Base-by-base conservation (phyloP, 2,888 invertebrate species). In the Cabera pusaria region DNA sequence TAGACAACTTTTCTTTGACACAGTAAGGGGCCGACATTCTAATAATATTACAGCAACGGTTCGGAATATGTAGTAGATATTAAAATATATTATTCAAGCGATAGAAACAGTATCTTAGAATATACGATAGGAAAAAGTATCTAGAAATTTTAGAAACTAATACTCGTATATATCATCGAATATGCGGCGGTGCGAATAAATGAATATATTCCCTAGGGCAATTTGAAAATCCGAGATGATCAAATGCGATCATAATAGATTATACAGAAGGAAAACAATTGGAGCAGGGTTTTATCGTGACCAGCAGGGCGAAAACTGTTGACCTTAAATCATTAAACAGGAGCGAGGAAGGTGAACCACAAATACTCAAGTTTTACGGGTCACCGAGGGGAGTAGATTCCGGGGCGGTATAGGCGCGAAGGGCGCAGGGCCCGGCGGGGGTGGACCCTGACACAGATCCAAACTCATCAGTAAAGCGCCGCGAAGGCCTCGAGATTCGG, bases 361-460 rank as follows among this genome's bases (percentile, higher is more conserved):
- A 77, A 85, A 79, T 70, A 76, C 73, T 76, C 65, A 56, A 78
- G 73, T 78, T 85, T 83, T 81, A 79, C 78, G 77, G 83, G 83
- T 82, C 77, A 72, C 72, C 67, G 72, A 62, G 49, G 52, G 52
- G 52, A 45, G 50, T 35, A 31, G 29, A 40, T 48, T 39, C 35
- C 61, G 60, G 69, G 56, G 73, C 75, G 75, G 58, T 64, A 56
- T 59, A 64, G 62, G 61, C 56, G 64, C 63, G 70, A 65, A 72
- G 79, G 73, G 82, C 69, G 81, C 61, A 78, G 75, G 83, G 80
- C 71, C 62, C 64, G 65, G 57, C 44, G 60, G 71, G 77, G 78
- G 63, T 43, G 78, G 73, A 83, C 88, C 87, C 82, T 87, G 88
- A 88, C 88, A 87, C 80, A 85, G 85, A 86, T 86, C 80, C 76